Conservation (phyloP, 23 tunicate species). For the Halocynthia roretzi region DNA sequence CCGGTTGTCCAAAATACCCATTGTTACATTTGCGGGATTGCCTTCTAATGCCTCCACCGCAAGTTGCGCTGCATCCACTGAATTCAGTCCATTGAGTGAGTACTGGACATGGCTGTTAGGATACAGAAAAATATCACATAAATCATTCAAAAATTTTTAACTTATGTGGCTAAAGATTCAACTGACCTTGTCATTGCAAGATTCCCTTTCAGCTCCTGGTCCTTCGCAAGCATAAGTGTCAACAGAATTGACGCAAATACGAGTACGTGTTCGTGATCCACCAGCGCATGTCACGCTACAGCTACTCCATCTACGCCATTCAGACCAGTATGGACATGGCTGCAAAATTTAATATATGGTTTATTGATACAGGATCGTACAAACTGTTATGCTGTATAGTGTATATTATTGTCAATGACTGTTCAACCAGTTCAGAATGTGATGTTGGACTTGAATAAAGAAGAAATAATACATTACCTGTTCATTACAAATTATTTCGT, state of each 20-base stretch:
- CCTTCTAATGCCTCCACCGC: constrained; percentile 52
- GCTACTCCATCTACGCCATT: constrained; percentile 20
- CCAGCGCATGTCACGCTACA: constrained; percentile 27
- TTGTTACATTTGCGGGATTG: constrained; percentile 47
- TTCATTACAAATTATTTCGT: constrained; percentile 13
- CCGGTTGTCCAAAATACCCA: constrained; percentile 57
- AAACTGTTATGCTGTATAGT: background rate
- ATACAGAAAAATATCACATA: background rate
- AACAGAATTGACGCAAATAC: constrained; percentile 12
- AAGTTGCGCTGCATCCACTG: constrained; percentile 44
- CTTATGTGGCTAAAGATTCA: background rate
- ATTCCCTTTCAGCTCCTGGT: constrained; percentile 2
- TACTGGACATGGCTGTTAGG: constrained; percentile 45
- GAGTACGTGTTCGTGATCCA: constrained; percentile 5
- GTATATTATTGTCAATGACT: background rate
- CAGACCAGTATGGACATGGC: constrained; percentile 30
- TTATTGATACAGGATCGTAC: background rate
- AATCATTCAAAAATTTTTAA: background rate
- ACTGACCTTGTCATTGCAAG: constrained; percentile 22
- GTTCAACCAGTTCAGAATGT: too few relatives aligned
- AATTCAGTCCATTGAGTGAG: constrained; percentile 39
- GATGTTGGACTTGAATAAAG: background rate
- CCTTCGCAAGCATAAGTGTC: constrained; percentile 13
- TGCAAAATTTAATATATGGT: background rate
- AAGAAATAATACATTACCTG: constrained; percentile 5